phyloP scores from a whole-genome alignment of 2,888 invertebrate genomes.

The Galerucella nymphaeae region DNA sequence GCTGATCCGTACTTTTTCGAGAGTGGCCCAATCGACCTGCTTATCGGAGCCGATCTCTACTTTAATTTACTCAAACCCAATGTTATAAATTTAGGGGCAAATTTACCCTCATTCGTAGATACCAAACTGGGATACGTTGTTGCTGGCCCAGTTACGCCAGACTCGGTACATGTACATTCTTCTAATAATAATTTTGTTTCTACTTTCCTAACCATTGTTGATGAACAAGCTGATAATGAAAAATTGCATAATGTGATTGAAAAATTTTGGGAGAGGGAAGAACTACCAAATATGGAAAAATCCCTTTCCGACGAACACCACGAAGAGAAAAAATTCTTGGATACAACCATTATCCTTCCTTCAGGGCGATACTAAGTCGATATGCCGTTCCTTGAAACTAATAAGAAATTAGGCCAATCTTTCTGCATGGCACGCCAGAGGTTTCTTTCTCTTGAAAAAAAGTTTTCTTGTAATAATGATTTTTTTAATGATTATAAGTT shows the following conservation, averaged over 20 bases:
- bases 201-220: not conserved
- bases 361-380: too few relatives aligned
- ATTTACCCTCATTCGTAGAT: not conserved
- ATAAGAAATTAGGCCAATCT: too few relatives aligned
- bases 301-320: not conserved
- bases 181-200: not conserved
- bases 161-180: too few relatives aligned
- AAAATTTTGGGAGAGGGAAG: not conserved
- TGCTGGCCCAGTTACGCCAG: too few relatives aligned
- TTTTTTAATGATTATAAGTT: not conserved
- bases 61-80: not conserved
- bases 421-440: not conserved
- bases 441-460: not conserved
- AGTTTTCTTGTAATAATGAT: not conserved
- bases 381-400: too few relatives aligned
- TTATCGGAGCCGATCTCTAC: not conserved
- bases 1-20: not conserved
- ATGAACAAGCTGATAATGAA: not conserved
- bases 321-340: not conserved
- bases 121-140: not conserved
- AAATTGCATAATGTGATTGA: not conserved
- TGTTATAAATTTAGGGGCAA: not conserved
- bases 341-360: not conserved
- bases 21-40: not conserved
- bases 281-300: not conserved